Evolutionary conservation across 2,797 vertebrate species (phyloP), one percentile per base, ranked within the genome.

Genomic region (Adrianichthys oophorus): DNA sequence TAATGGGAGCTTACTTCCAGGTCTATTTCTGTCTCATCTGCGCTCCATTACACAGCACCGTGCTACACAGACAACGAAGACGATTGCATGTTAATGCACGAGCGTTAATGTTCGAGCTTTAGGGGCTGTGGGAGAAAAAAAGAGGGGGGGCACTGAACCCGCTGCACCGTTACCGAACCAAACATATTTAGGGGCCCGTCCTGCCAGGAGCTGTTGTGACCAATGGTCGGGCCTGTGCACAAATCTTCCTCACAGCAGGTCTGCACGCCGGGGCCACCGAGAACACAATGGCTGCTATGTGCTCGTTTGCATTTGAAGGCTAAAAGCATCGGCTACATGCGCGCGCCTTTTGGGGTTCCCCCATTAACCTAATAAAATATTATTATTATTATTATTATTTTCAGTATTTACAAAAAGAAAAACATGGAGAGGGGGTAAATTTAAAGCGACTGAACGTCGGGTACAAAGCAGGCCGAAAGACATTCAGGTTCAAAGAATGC

Each of bases 1-100:
- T 84, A 89, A 89, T 85, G 85, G 70, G 80, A 66, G 75, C 70
- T 73, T 76, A 78, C 79, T 81, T 72, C 55, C 64, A 64, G 60
- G 17, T 83, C 86, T 85, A 87, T 87, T 84, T 79, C 61, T 1
- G 82, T 76, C 75, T 57, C 63, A 1, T 50, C 37, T 17, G 68
- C 50, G 65, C 72, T 52, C 61, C 57, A 43, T 72, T 60, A 58
- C 51, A 58, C 43, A 16, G 60, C 53, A 52, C n/a, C 19, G 58
- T 55, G 72, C 41, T 59, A 21, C 62, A 63, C 74, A 70, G 62
- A 55, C 63, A 53, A 21, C 51, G 21, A 68, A 67, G 60, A 53
- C 55, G 65, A 58, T 62, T 56, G 52, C 44, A 41, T 13, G 68
- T 62, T 52, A 48, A 37, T n/a, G 59, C 68, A 4, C 18, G 26